phyloP scores from a whole-genome alignment of 2,888 invertebrate genomes.

The Allacma fusca region DNA sequence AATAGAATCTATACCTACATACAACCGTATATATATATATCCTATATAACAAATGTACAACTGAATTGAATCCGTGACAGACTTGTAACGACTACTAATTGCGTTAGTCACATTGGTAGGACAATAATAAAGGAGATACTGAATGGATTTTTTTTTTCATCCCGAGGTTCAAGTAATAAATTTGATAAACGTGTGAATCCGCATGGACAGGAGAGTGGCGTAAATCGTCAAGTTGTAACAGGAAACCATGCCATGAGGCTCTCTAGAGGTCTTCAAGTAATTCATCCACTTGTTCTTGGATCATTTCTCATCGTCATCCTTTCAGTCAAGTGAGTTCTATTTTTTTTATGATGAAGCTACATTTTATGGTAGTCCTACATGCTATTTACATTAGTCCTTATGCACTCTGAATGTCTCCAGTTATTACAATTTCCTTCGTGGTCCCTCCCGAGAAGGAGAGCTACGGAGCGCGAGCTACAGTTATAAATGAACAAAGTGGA shows the following conservation, averaged over 20 bases:
- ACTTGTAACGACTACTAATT: constrained; percentile 11
- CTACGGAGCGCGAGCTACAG: too few species aligned
- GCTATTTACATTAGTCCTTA: too few species aligned
- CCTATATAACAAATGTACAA: too few species aligned
- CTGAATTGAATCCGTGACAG: neutral
- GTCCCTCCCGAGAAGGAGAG: too few species aligned
- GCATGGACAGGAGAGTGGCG: constrained; percentile 40
- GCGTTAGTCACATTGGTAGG: neutral
- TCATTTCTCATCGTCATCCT: constrained; percentile 43
- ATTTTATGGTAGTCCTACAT: too few species aligned
- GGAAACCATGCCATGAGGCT: constrained; percentile 47
- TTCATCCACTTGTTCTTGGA: constrained; percentile 44
- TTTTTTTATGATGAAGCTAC: neutral
- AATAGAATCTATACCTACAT: too few species aligned
- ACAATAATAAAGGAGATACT: neutral
- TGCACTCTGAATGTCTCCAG: too few species aligned
- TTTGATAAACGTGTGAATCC: constrained; percentile 31
- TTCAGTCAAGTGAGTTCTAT: constrained; percentile 40
- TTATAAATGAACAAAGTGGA: too few species aligned
- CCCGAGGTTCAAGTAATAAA: constrained; percentile 27
- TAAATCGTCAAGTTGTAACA: constrained; percentile 40
- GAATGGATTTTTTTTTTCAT: neutral
- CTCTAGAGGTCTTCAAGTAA: constrained; percentile 41
- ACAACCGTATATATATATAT: too few species aligned
- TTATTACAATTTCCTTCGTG: too few species aligned